These are phyloP conservation scores for Tragelaphus imberbis DNA, from an alignment of 2,113 vertebrate species.

Conservation along the genomic window DNA sequence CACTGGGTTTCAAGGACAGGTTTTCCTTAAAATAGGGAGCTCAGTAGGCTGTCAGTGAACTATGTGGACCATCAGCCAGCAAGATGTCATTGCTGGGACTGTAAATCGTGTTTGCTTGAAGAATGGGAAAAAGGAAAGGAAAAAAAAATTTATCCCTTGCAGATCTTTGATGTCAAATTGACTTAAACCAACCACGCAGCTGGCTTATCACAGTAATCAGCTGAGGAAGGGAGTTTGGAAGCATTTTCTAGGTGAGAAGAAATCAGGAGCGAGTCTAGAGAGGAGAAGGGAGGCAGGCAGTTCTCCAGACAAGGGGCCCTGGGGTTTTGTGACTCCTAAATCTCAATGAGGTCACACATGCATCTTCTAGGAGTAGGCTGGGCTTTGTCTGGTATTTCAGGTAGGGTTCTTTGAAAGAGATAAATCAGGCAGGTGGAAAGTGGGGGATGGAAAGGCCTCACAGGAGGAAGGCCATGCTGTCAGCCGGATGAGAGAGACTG, in stretches of 20 bases:
- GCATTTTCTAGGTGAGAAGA: constrained; percentile 3
- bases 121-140: not conserved
- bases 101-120: not conserved
- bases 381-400: constrained; percentile 34
- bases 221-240: not conserved
- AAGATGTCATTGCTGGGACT: not conserved
- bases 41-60: not conserved
- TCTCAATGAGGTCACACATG: not conserved
- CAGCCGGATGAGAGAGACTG: not conserved
- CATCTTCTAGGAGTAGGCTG: not conserved
- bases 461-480: not conserved
- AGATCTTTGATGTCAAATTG: not conserved
- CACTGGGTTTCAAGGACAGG: not conserved
- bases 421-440: constrained; percentile 1
- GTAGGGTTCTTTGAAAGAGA: not conserved
- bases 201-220: not conserved
- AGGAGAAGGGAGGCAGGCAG: not conserved
- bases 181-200: not conserved
- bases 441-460: not conserved
- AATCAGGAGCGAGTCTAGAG: not conserved
- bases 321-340: not conserved
- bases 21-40: constrained; percentile 1
- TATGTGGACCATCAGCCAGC: not conserved
- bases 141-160: not conserved
- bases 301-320: not conserved